Conservation (phyloP, 2,797 vertebrate genomes). For the Microctenopoma steveboyesi region DNA sequence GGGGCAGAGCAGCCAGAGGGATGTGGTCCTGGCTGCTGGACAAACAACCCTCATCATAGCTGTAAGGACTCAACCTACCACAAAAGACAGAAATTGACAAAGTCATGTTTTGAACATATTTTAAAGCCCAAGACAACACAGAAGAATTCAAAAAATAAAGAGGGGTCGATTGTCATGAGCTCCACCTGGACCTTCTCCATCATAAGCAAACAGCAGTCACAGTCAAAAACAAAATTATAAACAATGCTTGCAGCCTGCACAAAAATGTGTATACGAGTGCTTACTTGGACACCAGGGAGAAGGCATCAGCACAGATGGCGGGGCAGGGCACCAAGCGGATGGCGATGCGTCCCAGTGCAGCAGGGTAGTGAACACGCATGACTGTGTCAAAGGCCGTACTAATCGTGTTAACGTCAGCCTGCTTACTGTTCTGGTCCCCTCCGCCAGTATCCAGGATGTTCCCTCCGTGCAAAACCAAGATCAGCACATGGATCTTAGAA, state of each 20-base stretch:
- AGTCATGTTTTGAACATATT: not conserved
- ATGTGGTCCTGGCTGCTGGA: conserved; percentile 96
- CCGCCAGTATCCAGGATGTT: conserved; percentile 96
- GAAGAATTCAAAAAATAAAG: conserved; percentile 21
- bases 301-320: conserved; percentile 94
- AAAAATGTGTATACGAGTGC: conserved; percentile 38
- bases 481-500: conserved; percentile 92
- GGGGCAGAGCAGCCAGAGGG: conserved; percentile 93
- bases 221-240: conserved; percentile 23
- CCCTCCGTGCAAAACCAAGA: conserved; percentile 96
- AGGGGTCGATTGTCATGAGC: not conserved
- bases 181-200: conserved; percentile 30
- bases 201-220: conserved; percentile 21
- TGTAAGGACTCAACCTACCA: conserved; percentile 92
- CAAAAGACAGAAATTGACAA: conserved; percentile 1
- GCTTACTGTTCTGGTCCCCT: conserved; percentile 94
- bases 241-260: conserved; percentile 3
- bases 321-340: conserved; percentile 96
- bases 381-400: conserved; percentile 92
- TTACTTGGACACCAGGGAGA: conserved; percentile 96
- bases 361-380: conserved; percentile 96
- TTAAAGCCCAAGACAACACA: conserved; percentile 6
- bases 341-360: conserved; percentile 92
- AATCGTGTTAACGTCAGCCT: conserved; percentile 94
- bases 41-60: conserved; percentile 93